Evolutionary conservation across 2,888 invertebrate species (phyloP).

Genomic region (Eupithecia subfuscata): DNA sequence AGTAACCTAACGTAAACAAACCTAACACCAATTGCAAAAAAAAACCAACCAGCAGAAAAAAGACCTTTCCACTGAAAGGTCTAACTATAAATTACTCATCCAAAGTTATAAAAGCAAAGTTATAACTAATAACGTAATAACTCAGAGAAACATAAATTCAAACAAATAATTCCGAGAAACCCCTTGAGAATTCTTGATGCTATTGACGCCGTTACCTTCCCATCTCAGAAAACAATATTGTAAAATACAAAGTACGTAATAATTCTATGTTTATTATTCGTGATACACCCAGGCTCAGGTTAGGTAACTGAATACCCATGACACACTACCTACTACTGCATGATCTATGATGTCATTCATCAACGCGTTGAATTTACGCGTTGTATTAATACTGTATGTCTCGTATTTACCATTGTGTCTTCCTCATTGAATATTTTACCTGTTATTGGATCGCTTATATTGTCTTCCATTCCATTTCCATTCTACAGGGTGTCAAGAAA

Average conservation of each 20-base stretch:
- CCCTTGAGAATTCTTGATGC: background rate
- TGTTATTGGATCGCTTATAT: background rate
- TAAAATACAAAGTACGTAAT: background rate
- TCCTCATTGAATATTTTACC: background rate
- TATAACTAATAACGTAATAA: too few relatives aligned
- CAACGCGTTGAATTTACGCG: conserved; percentile 21
- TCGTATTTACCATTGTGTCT: background rate
- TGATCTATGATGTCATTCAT: conserved; percentile 52
- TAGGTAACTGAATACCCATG: conserved; percentile 49
- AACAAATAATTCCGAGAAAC: background rate
- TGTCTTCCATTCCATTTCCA: background rate
- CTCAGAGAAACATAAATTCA: too few relatives aligned
- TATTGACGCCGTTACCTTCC: background rate
- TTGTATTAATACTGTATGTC: background rate
- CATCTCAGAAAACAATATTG: background rate
- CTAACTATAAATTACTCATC: background rate
- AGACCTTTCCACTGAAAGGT: background rate
- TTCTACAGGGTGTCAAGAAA: background rate
- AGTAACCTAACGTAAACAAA: too few relatives aligned
- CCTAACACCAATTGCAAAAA: too few relatives aligned
- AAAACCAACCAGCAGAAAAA: background rate
- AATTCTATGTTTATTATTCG: background rate
- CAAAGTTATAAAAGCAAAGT: background rate
- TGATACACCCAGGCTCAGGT: background rate
- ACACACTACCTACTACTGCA: conserved; percentile 48